Base-by-base conservation (phyloP, 30 jellyfish, hydroid and myxozoan species). In the Cassiopea xamachana region DNA sequence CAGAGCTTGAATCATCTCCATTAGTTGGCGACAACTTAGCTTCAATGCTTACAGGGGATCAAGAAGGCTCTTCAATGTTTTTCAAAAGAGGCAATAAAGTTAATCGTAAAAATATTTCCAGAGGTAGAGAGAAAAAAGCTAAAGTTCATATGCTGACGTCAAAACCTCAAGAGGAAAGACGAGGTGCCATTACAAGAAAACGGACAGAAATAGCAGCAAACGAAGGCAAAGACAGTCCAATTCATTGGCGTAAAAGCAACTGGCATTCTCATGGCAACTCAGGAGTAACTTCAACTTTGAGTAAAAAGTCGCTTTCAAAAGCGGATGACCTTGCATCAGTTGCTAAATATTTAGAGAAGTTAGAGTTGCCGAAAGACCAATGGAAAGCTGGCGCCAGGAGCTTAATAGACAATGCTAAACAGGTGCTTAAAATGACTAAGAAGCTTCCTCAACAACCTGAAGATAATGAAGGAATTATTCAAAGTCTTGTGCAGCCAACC, bases 1-100 rank as follows among this genome's bases (percentile, higher is more conserved):
- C 81, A 87, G 94, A 87, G 55, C 86, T 87, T 19, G 94, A 87
- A 87, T 68, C 80, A 50, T 77, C 94, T 45, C 94, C 94, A 39
- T 76, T 87, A 62, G 84, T 77, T 47, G 89, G 94, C 1, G 94
- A 77, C 71, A 46, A 83, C 60, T 17, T 73, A 79, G 92, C 92
- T 7, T 84, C 94, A 27, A 59, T 87, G 89, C 12, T 87, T 46
- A 58, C 94, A 10, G 89, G 86, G 1, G 69, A 48, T 16, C 89
- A 87, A 15, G 85, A 46, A 13, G 79, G 79, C 82, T 48, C 86
- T 14, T 59, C 89, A 1, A 86, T 74, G 62, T 87, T 75, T 69
- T 87, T 48, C 75, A 87, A 87, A 79, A 75, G 94, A 46, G 89
- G 89, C 59, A 58, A 46, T 1, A 60, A 51, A 43, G 77, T 84